Percentiles rank a stretch among this genome's conserved stretches.
Evolutionary conservation across 2,888 invertebrate genomes (phyloP).

Genomic region (Pandemis corylana): DNA sequence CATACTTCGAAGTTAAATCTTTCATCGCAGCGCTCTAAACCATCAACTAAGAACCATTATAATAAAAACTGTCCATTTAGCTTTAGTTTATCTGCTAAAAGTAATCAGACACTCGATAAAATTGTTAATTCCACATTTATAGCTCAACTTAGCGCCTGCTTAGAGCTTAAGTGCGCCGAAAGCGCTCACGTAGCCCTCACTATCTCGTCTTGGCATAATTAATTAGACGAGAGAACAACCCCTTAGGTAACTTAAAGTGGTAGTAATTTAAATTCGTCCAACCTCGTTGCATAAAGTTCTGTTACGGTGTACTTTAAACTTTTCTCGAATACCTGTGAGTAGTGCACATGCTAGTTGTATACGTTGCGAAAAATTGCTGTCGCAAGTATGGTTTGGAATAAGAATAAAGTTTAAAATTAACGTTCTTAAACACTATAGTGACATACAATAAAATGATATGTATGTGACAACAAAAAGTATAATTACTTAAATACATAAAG

Average conservation of each 20-base stretch:
- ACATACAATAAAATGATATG: background rate
- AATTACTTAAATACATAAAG: background rate
- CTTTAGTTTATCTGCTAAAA: conserved; percentile 25
- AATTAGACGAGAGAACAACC: conserved; percentile 50
- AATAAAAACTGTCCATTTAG: background rate
- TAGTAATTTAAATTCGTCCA: conserved; percentile 43
- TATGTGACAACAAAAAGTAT: background rate
- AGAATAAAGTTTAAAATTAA: background rate
- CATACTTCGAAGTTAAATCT: background rate
- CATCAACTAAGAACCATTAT: background rate
- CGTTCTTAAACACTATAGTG: background rate
- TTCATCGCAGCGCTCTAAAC: background rate
- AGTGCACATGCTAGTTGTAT: background rate
- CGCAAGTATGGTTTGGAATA: background rate
- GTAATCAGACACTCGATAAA: conserved; percentile 50
- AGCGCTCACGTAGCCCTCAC: conserved; percentile 55
- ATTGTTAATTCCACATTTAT: conserved; percentile 53
- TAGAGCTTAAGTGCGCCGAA: conserved; percentile 47
- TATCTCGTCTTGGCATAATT: conserved; percentile 55
- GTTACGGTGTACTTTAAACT: conserved; percentile 3
- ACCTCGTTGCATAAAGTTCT: conserved; percentile 28
- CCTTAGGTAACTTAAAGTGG: conserved; percentile 45
- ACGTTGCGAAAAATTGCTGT: background rate
- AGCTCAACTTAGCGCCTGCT: conserved; percentile 46
- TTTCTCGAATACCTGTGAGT: background rate